Conservation (phyloP, 1,140 invertebrate genomes). For the Stratiolaelaps scimitus region DNA sequence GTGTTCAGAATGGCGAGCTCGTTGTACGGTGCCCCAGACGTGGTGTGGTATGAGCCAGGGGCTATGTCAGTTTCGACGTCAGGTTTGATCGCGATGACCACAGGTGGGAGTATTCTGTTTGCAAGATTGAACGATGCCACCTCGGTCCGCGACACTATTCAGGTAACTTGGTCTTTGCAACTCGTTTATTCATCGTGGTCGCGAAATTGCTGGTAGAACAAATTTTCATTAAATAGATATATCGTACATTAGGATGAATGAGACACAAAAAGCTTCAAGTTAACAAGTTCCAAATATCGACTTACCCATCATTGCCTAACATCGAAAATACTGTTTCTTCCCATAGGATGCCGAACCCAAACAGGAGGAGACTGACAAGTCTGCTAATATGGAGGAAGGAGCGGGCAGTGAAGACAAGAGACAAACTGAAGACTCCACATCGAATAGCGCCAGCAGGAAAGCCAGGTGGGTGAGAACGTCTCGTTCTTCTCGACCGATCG, state of each 20-base stretch:
- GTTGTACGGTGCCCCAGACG: conserved; percentile 7
- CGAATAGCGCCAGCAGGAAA: no score
- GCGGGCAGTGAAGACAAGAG: no score
- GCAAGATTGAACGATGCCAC: background rate
- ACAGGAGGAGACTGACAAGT: no score
- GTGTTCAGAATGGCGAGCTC: background rate
- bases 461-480: no score
- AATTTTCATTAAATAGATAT: background rate
- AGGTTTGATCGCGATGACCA: background rate
- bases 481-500: no score
- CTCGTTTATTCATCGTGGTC: background rate
- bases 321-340: no score
- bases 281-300: background rate
- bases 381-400: no score
- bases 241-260: background rate
- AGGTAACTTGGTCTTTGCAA: background rate
- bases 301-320: no score
- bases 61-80: conserved; percentile 3
- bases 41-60: background rate
- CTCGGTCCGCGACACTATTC: background rate
- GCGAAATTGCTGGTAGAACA: background rate
- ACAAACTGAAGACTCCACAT: no score
- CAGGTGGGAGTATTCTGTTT: background rate
- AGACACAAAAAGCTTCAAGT: background rate
- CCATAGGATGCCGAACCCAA: no score